Base-by-base conservation (phyloP, 1,140 invertebrate species). In the silkworm (Bombyx mori) region DNA sequence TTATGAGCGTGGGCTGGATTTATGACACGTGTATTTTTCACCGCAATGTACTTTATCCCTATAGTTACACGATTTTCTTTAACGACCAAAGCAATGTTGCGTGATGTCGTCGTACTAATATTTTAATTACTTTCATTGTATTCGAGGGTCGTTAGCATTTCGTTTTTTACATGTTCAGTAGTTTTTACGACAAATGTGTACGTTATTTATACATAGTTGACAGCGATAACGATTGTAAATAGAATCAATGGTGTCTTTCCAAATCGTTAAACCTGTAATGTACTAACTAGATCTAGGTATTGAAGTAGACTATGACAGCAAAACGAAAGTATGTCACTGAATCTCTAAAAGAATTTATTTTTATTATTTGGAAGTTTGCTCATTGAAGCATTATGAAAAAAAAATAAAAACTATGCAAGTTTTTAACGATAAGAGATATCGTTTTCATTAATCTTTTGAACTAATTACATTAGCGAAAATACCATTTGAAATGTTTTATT, bases 121-220 rank as follows among this genome's bases (percentile, higher is more conserved):
- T 82, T 85, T 85, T 85, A 82, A 85, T 85, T 82, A 82, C 74
- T 75, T 79, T 76, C 72, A 75, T 73, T 79, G 77, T 77, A 71
- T 58, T 67, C 62, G 65, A 60, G 69, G 71, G 71, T 75, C 68
- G 78, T 75, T 81, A 70, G 62, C 65, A 68, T 73, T 75, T 70
- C 61, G 64, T 71, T 74, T 75, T 74, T 74, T 64, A 61, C 62
- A 72, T 69, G 62, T 69, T 71, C 66, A 70, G 66, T 69, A 69
- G 68, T 69, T 79, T 77, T 68, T 65, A 66, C 60, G 69, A 75
- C 54, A 57, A 75, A 62, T 60, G 61, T 67, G 60, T 71, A 18
- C 10, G n/a, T 8, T 42, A 71, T 66, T 58, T 68, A 63, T 62
- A 56, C 66, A 69, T 60, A 68, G 64, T 56, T 60, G 61, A 55